Conservation (phyloP, 2,797 vertebrate genomes). For the Schizopygopsis malacanthus region DNA sequence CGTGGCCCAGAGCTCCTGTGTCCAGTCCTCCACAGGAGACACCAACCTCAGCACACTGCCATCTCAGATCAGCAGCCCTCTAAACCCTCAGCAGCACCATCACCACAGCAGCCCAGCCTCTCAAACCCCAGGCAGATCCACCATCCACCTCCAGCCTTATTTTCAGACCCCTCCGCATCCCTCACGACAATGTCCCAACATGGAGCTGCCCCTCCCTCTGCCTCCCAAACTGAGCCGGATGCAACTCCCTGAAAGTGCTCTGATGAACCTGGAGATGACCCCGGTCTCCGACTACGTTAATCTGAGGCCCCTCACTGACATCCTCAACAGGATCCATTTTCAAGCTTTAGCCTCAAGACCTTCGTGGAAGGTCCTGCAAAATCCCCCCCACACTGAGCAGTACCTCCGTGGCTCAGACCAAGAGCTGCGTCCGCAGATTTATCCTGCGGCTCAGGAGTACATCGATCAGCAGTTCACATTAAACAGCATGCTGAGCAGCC, state of each 20-base stretch:
- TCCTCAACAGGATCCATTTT: constrained; percentile 58
- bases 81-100: constrained; percentile 29
- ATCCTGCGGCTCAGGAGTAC: constrained; percentile 44
- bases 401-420: constrained; percentile 19
- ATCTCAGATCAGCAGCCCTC: constrained; percentile 25
- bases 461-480: constrained; percentile 25
- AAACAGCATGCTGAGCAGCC: constrained; percentile 34
- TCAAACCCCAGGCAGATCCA: constrained; percentile 18
- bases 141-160: neutral
- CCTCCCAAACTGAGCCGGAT: constrained; percentile 55
- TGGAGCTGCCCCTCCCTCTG: constrained; percentile 51
- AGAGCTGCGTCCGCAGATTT: constrained; percentile 29
- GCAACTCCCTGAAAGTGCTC: constrained; percentile 46
- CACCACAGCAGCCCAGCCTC: neutral
- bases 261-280: constrained; percentile 58
- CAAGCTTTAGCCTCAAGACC: constrained; percentile 8
- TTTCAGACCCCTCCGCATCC: neutral
- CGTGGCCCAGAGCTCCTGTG: constrained; percentile 23
- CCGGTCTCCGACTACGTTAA: neutral
- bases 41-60: constrained; percentile 11
- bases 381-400: constrained; percentile 37
- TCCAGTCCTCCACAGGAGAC: constrained; percentile 25
- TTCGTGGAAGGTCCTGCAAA: constrained; percentile 41
- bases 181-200: neutral
- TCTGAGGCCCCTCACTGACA: constrained; percentile 51